Base-by-base conservation (phyloP, 1,140 invertebrate genomes). In the Acromyrmex heyeri region DNA sequence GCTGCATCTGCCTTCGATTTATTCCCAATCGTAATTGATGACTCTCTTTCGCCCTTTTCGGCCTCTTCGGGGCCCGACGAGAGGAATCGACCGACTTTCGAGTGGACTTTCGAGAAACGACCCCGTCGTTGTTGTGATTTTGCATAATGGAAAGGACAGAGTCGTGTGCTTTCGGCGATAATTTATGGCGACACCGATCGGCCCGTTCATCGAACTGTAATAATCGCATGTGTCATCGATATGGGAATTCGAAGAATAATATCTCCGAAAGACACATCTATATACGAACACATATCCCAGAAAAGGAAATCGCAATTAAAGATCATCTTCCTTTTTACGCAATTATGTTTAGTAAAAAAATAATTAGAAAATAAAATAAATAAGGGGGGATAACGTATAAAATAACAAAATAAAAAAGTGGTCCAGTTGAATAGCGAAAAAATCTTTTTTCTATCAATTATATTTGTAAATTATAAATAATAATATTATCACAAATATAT, bases 1-100 rank as follows among this genome's bases (percentile, higher is more conserved):
- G 90, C 92, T 92, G 92, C 95, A 95, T 95, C 94, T 95, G 95
- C 94, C 91, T 94, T 93, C 93, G 93, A 95, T 94, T 94, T 93
- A 94, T 94, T 94, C 93, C 87, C 93, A 92, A 95, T 94, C 89
- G 91, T 94, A 95, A 95, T 95, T 94, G 94, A 95, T 95, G 94
- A 94, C 93, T 94, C 83, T 87, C 90, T 87, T 90, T 87, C 91
- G 89, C 77, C 88, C 76, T 87, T 81, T 16, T 34, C 57, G 79
- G 78, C 34, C 79, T 59, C 59, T 90, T 75, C 64, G 59, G 48
- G 55, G 12, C 16, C 27, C 24, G 24, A 67, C 53, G 24, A 64
- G 30, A 70, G 79, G 24, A 61, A 34, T 30, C 27, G 53, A 16
- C 34, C 24, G 79, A 70, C 62, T 83, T 86, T 89, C 85, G 78